Base-by-base conservation (phyloP, 2,888 invertebrate genomes). In the Bombyx huttoni region DNA sequence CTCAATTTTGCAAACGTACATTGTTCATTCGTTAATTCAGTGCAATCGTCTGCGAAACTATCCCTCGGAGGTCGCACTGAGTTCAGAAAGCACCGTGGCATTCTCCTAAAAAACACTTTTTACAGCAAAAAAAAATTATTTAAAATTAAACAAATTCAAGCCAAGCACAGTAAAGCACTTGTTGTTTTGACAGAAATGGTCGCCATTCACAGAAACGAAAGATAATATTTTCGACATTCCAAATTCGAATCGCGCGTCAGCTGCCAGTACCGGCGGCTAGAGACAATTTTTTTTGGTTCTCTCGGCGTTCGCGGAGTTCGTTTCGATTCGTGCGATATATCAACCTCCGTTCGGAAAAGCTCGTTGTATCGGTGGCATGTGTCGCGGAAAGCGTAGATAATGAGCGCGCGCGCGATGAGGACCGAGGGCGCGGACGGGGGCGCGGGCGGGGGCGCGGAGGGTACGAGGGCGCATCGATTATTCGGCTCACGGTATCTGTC, bases 1-100 rank as follows among this genome's bases (percentile, higher is more conserved):
- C 50, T 51, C 52, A 53, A 35, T 52, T 51, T 52, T 58, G 56
- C 58, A 61, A 60, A 50, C 24, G 24, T 24, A 24, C 24, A 24
- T 24, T 24, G 24, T 24, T 24, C 24, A 1, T 24, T 24, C 24
- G 61, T 57, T 58, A 65, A 65, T 71, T 68, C 67, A 63, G 67
- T 66, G 52, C 66, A 67, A 73, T 82, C 78, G 57, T 83, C 72
- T 76, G 70, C 79, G 68, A 78, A 81, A 75, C 64, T 68, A 53
- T 64, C 62, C 55, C 62, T 67, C 34, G 64, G 60, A 56, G 72
- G 71, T 51, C 81, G 73, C 60, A 81, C 79, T 47, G 85, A 74
- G 57, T 72, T 76, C 57, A 85, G 54, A 56, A 81, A 87, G 75
- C 86, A 84, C 65, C 73, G 81, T 58, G 87, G 86, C 87, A 87